Conservation (phyloP, 2,888 invertebrate genomes). For the Cheilosia soror region DNA sequence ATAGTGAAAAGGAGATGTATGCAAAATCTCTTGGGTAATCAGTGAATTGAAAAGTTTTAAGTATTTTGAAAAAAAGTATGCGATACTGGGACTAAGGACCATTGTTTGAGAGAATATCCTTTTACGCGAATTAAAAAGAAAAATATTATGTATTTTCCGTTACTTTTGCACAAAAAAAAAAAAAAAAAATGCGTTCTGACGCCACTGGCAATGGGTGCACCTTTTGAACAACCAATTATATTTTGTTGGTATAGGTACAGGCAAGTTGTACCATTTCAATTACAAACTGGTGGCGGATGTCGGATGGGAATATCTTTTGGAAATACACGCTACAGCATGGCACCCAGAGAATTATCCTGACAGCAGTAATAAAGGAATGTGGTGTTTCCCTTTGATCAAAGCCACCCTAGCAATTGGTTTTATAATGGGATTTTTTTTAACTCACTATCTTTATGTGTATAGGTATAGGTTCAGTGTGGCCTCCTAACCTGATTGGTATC, state of each 20-base stretch:
- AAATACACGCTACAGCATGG: background rate
- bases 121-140: background rate
- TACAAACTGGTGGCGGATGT: background rate
- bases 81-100: conserved; percentile 18
- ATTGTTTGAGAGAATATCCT: conserved; percentile 25
- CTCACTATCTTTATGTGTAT: too few relatives aligned
- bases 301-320: background rate
- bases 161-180: background rate
- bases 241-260: background rate
- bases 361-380: conserved; percentile 55
- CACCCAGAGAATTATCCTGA: conserved; percentile 39
- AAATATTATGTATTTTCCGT: background rate
- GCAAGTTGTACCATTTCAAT: conserved; percentile 47
- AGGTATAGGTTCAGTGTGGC: too few relatives aligned
- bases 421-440: too few relatives aligned
- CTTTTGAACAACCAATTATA: conserved; percentile 62
- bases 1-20: conserved; percentile 14
- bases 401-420: background rate
- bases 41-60: conserved; percentile 54
- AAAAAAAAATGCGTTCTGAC: background rate
- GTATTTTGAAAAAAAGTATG: conserved; percentile 27
- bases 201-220: conserved; percentile 30
- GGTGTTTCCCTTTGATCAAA: conserved; percentile 26
- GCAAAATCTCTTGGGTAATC: conserved; percentile 54
- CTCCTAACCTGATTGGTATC: too few relatives aligned